These are phyloP conservation scores for Hermetia illucens DNA, from an alignment of 1,140 invertebrate species.

Conservation along the genomic window DNA sequence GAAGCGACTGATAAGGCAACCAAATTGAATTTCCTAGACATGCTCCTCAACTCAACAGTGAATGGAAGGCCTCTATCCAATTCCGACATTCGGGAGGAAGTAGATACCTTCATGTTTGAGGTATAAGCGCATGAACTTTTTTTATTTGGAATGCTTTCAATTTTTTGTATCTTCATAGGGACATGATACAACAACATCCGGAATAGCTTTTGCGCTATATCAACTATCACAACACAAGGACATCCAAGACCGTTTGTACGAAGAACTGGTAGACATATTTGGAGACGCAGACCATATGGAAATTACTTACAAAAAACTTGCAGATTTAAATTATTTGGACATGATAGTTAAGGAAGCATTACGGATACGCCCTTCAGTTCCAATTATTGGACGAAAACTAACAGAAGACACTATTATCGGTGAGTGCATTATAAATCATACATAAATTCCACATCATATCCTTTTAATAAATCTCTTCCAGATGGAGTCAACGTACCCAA, in stretches of 20 bases:
- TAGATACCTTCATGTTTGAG: slow-evolving; percentile 5
- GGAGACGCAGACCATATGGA: too few species aligned
- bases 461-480: too few species aligned
- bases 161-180: too few species aligned
- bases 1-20: slow-evolving; percentile 40
- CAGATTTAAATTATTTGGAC: too few species aligned
- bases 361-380: slow-evolving; percentile 44
- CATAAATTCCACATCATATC: too few species aligned
- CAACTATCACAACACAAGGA: slow-evolving; percentile 1
- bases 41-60: background rate
- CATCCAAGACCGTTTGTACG: slow-evolving; percentile 33
- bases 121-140: too few species aligned
- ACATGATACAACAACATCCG: slow-evolving; percentile 14
- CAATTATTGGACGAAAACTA: slow-evolving; percentile 19
- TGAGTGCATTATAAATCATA: too few species aligned
- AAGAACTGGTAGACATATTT: slow-evolving; percentile 39
- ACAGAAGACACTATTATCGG: slow-evolving; percentile 34
- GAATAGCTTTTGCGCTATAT: slow-evolving; percentile 2
- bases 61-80: slow-evolving; percentile 1
- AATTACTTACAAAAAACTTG: too few species aligned
- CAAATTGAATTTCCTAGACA: slow-evolving; percentile 34
- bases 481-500: background rate
- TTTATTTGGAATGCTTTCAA: too few species aligned
- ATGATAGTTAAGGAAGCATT: slow-evolving; percentile 50
- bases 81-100: slow-evolving; percentile 1